phyloP scores from a whole-genome alignment of 2,113 vertebrate species.

The Kryptolebias marmoratus region DNA sequence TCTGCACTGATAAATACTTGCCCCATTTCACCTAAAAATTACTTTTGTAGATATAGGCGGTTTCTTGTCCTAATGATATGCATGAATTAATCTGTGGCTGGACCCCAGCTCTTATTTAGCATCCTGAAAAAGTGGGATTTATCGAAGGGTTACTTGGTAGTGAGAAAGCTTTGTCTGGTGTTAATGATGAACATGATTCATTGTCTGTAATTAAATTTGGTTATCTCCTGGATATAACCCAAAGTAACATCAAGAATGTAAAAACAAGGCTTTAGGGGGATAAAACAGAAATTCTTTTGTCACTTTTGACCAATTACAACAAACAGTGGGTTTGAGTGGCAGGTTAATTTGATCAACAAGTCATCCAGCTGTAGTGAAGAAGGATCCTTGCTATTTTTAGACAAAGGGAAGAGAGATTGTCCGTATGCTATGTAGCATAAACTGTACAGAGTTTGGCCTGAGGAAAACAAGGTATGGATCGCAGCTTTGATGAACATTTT shows the following conservation, averaged over 20 bases:
- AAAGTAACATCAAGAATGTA: background rate
- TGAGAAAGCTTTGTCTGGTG: background rate
- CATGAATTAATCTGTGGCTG: background rate
- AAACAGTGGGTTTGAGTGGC: too few species aligned
- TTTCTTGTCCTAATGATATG: background rate
- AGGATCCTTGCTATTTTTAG: background rate
- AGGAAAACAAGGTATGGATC: background rate
- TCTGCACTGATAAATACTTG: constrained; percentile 6
- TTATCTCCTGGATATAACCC: background rate
- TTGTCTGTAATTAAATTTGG: background rate
- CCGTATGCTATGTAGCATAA: background rate
- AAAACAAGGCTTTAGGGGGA: too few species aligned
- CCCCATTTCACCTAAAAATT: background rate
- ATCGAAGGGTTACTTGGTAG: background rate
- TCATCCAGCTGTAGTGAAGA: background rate
- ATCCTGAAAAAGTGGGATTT: background rate
- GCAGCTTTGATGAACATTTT: background rate
- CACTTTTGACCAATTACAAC: too few species aligned
- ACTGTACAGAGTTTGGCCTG: too few species aligned
- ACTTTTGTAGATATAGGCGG: background rate
- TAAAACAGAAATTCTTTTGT: too few species aligned
- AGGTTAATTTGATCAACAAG: too few species aligned
- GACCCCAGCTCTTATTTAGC: background rate
- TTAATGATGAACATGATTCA: background rate
- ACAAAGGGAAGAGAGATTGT: background rate